Base-by-base conservation (phyloP, 2,888 invertebrate genomes). In the Nemapogon koenigi region DNA sequence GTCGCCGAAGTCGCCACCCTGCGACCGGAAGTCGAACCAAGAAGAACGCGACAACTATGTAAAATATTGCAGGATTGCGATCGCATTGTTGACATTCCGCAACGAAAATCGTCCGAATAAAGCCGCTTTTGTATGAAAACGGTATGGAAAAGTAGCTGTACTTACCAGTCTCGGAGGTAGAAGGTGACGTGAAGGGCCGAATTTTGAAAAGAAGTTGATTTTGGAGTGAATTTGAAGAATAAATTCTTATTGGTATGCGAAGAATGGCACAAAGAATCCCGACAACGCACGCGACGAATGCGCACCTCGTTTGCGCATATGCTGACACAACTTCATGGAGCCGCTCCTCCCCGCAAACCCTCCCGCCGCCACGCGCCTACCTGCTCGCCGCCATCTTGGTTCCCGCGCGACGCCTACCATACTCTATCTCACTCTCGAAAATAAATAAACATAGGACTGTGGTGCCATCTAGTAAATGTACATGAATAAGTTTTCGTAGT, bases 181-280 rank as follows among this genome's bases (percentile, higher is more conserved):
- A 81, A 81, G 81, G 76, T 81, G 82, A 79, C 67, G 79, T 82
- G 79, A 78, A 70, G 76, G 73, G 83, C 64, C 78, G 81, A 83
- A 84, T 84, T 85, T 84, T 84, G 84, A 81, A 82, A 76, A 66
- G 59, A 59, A 69, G 64, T 81, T 78, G 82, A 83, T 84, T 83
- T 82, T 73, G 73, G 81, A 83, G 84, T 84, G 84, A 83, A 85
- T 83, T 83, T 82, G 83, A 84, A 84, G 83, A 84, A 84, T 83
- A 81, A 82, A 82, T 83, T 83, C 83, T 84, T 84, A 83, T 84
- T 90, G 91, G 92, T 90, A 93, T 93, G 91, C 89, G 85, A 90
- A 89, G 92, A 92, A 93, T 93, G 92, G 89, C 91, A 91, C 90
- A 92, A 92, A 91, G 92, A 93, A 92, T 92, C 91, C 87, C 86